Conservation (phyloP, 35 echinoderm and acorn worm genomes). For the Apostichopus californicus region DNA sequence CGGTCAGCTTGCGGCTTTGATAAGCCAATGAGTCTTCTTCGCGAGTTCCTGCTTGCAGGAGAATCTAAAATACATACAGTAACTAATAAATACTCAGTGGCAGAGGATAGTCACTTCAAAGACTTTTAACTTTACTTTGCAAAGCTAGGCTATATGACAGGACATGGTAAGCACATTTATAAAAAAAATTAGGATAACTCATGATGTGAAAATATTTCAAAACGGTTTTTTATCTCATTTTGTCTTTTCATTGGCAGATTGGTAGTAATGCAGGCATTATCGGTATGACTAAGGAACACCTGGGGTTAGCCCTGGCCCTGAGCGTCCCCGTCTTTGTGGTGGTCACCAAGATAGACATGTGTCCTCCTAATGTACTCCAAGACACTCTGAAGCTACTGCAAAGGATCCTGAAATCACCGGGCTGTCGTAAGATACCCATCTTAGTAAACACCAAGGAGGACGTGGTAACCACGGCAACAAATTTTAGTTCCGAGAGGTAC, state of each 20-base stretch:
- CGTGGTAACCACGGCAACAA: conserved; percentile 93
- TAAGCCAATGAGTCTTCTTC: no score
- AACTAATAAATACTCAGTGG: no score
- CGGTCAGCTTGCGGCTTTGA: no score
- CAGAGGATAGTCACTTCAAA: no score
- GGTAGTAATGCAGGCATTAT: conserved; percentile 98
- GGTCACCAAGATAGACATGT: conserved; percentile 98
- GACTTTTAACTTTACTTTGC: no score
- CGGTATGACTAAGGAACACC: conserved; percentile 98
- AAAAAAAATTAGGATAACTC: no score
- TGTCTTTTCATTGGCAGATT: conserved; percentile 67
- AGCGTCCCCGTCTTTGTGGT: conserved; percentile 97
- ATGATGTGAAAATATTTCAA: no score
- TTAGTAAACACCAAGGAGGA: conserved; percentile 93
- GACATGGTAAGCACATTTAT: no score
- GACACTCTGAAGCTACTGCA: conserved; percentile 91
- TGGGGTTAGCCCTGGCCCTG: conserved; percentile 89
- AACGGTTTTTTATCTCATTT: background rate
- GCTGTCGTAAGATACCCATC: conserved; percentile 95
- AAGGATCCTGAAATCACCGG: conserved; percentile 96
- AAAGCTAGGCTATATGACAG: no score
- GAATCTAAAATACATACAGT: no score
- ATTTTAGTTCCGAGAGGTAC: conserved; percentile 99
- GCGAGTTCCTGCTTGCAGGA: no score
- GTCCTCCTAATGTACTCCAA: conserved; percentile 93